phyloP scores from a whole-genome alignment of 2,888 invertebrate species.

The Fabriciana adippe region DNA sequence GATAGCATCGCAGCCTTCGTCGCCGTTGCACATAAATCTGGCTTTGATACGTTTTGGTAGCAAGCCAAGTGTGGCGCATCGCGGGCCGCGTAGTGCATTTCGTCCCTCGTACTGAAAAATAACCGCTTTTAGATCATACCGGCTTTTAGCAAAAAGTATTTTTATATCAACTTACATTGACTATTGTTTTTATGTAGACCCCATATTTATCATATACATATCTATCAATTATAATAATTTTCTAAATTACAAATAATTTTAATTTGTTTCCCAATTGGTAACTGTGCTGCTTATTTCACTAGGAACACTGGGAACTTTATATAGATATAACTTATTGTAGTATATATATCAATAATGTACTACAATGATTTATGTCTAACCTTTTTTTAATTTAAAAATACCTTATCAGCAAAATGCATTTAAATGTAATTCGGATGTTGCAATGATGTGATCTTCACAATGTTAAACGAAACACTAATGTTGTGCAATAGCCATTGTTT shows the following conservation, averaged over 20 bases:
- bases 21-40: constrained; percentile 76
- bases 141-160: constrained; percentile 2
- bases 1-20: constrained; percentile 76
- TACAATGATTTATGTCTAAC: too few relatives aligned
- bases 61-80: constrained; percentile 63
- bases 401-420: too few relatives aligned
- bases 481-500: constrained; percentile 32
- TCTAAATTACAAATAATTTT: too few relatives aligned
- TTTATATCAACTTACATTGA: background rate
- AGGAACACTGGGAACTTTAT: too few relatives aligned
- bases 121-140: constrained; percentile 25
- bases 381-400: too few relatives aligned
- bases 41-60: constrained; percentile 80
- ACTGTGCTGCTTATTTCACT: too few relatives aligned
- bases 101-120: constrained; percentile 35
- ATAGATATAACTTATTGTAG: too few relatives aligned
- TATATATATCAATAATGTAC: too few relatives aligned
- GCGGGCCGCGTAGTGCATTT: constrained; percentile 36
- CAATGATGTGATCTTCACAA: constrained; percentile 14
- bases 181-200: background rate
- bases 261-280: too few relatives aligned
- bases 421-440: constrained; percentile 2
- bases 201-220: background rate
- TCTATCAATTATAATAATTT: too few relatives aligned
- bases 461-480: constrained; percentile 29